Evolutionary conservation across 2,888 invertebrate species (phyloP).

Genomic region (Eremobia ochroleuca): DNA sequence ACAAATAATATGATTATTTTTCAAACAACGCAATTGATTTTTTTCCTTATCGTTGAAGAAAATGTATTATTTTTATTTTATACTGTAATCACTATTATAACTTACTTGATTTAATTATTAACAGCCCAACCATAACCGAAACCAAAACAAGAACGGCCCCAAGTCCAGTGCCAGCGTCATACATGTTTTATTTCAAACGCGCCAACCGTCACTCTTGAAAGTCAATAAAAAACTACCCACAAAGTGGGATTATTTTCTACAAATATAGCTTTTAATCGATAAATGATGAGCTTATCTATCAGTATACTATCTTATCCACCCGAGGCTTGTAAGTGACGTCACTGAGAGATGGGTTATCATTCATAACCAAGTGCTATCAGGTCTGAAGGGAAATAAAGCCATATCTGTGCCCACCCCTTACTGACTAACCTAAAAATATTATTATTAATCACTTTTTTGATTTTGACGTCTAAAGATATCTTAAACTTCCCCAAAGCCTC

Average conservation of each 20-base stretch:
- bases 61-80: neutral
- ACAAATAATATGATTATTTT: neutral
- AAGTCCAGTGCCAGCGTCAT: neutral
- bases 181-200: conserved; percentile 5
- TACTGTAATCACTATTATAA: neutral
- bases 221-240: neutral
- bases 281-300: conserved; percentile 22
- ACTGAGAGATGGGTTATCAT: neutral
- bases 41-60: no score
- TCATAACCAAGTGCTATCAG: neutral
- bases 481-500: no score
- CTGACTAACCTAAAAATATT: no score
- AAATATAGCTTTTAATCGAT: conserved; percentile 18
- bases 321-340: neutral
- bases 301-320: conserved; percentile 33
- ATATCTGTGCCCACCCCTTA: neutral
- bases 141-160: neutral
- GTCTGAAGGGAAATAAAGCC: neutral
- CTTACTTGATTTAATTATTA: conserved; percentile 26
- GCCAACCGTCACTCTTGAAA: neutral
- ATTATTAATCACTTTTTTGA: neutral
- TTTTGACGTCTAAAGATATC: no score
- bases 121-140: neutral
- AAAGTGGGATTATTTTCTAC: neutral
- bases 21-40: neutral